Conservation (phyloP, 2,888 invertebrate genomes). For the Rhamphomyia laevipes region DNA sequence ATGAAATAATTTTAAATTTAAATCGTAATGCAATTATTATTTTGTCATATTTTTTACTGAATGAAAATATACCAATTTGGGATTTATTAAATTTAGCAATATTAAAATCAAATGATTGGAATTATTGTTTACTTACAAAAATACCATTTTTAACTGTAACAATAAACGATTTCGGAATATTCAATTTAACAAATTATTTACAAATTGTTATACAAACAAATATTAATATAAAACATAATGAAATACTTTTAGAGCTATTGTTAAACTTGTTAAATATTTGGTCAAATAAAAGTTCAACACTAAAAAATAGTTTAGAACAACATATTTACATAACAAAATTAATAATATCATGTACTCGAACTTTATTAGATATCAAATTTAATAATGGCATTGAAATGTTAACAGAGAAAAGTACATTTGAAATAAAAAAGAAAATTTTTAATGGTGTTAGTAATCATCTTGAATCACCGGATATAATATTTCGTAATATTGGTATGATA, state of each 20-base stretch:
- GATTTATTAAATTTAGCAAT: neutral
- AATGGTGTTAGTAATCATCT: conserved; percentile 58
- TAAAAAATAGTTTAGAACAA: conserved; percentile 52
- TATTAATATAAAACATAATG: conserved; percentile 15
- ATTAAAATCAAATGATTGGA: conserved; percentile 44
- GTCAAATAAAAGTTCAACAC: conserved; percentile 51
- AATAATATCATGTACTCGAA: conserved; percentile 39
- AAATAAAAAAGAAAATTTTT: conserved; percentile 40
- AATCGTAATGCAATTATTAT: conserved; percentile 48
- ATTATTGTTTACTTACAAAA: conserved; percentile 50
- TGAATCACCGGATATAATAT: conserved; percentile 46
- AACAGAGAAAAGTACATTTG: conserved; percentile 19
- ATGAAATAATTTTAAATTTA: conserved; percentile 43
- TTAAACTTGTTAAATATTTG: conserved; percentile 50
- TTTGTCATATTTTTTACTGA: conserved; percentile 1
- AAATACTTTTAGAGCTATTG: conserved; percentile 14
- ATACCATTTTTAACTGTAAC: conserved; percentile 45
- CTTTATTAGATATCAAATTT: neutral
- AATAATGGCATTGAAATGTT: conserved; percentile 16
- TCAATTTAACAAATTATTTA: conserved; percentile 52
- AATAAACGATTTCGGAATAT: conserved; percentile 40
- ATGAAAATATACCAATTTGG: neutral
- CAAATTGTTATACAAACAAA: conserved; percentile 27
- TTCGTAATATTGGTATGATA: conserved; percentile 62
- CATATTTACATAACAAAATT: conserved; percentile 59